Conservation (phyloP, 1,140 invertebrate genomes). For the Cydia amplana region DNA sequence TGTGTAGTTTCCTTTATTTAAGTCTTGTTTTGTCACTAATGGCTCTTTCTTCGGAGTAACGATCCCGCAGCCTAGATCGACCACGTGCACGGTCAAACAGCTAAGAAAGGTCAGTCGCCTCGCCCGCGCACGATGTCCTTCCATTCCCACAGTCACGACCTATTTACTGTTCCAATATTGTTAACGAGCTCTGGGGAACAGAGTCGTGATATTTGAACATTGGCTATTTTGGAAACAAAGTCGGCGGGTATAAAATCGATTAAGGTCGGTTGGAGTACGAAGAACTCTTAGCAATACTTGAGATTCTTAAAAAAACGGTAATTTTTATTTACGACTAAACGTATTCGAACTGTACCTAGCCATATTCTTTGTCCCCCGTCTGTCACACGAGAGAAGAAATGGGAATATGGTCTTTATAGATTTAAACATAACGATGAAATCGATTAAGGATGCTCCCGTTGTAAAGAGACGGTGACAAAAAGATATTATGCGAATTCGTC, state of each 20-base stretch:
- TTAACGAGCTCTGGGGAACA: conserved; percentile 44
- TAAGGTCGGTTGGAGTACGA: conserved; percentile 43
- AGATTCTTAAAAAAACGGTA: neutral
- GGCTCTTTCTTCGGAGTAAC: conserved; percentile 17
- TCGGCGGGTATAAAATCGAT: conserved; percentile 43
- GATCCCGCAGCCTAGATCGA: conserved; percentile 41
- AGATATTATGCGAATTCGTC: conserved; percentile 48
- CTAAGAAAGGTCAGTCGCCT: conserved; percentile 64
- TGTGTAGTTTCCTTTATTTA: conserved; percentile 17
- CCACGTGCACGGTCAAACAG: conserved; percentile 54
- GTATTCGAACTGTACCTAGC: too few relatives aligned
- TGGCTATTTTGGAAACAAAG: conserved; percentile 12
- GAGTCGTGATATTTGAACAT: conserved; percentile 33
- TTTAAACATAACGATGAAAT: conserved; percentile 36
- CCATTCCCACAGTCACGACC: conserved; percentile 62
- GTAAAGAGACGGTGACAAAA: conserved; percentile 27
- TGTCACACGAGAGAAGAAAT: neutral
- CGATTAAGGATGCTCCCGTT: conserved; percentile 47
- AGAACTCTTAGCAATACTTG: neutral
- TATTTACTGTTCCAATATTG: conserved; percentile 63
- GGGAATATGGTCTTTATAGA: neutral
- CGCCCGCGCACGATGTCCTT: conserved; percentile 68
- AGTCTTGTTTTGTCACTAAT: conserved; percentile 15
- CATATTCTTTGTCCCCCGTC: too few relatives aligned
- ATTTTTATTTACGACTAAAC: neutral